A percentile compares a stretch with the other conserved stretches of the same genome.
phyloP scores from a whole-genome alignment of 2,113 vertebrate species.

The Spilogale gracilis region DNA sequence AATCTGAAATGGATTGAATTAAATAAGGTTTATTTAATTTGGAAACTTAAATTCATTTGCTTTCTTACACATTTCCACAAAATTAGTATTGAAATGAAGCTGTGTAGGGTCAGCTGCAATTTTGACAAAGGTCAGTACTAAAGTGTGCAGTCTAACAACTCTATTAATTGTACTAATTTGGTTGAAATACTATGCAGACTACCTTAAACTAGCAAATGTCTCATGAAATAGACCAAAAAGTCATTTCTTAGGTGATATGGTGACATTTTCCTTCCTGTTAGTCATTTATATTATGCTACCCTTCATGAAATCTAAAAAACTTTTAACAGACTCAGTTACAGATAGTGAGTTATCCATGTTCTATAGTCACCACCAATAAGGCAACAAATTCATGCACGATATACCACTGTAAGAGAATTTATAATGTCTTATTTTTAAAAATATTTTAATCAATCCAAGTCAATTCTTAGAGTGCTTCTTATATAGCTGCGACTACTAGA shows the following conservation, averaged over 20 bases:
- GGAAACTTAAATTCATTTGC: constrained; percentile 81
- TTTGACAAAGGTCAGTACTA: constrained; percentile 83
- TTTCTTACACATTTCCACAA: constrained; percentile 79
- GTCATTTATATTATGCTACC: constrained; percentile 29
- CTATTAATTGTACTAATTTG: constrained; percentile 84
- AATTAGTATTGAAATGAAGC: constrained; percentile 81
- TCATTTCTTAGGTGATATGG: constrained; percentile 36
- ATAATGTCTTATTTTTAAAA: background rate
- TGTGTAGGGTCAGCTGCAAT: constrained; percentile 83
- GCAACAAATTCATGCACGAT: background rate
- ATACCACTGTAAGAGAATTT: background rate
- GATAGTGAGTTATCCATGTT: background rate
- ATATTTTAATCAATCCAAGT: background rate
- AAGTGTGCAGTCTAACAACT: constrained; percentile 72
- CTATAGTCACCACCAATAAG: background rate
- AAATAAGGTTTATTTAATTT: constrained; percentile 85
- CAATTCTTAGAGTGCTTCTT: background rate
- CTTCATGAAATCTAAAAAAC: constrained; percentile 4
- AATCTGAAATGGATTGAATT: constrained; percentile 76
- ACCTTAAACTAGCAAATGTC: constrained; percentile 58
- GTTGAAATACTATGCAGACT: constrained; percentile 64
- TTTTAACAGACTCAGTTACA: background rate
- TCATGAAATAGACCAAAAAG: constrained; percentile 47
- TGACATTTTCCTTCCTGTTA: constrained; percentile 14
- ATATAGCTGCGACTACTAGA: background rate